Evolutionary conservation across 2,113 vertebrate species (phyloP).

Genomic region (Regulus satrapa): DNA sequence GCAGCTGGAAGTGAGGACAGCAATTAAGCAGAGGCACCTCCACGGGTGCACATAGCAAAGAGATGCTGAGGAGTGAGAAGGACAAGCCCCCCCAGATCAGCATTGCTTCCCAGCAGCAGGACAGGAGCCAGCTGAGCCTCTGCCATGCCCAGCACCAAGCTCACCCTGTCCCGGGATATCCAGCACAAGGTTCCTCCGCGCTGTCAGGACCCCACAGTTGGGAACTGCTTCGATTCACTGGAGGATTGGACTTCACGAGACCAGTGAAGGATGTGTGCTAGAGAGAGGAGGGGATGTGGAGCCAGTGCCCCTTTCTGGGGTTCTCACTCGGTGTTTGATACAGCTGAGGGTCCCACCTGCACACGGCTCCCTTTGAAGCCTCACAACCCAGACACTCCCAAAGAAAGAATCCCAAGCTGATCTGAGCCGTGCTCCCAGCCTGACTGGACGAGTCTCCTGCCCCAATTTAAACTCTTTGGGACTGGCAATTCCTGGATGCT

Average conservation of each 20-base stretch:
- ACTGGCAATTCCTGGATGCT: not conserved
- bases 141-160: not conserved
- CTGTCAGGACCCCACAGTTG: rapidly evolving
- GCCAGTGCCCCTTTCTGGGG: not conserved
- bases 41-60: not conserved
- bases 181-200: not conserved
- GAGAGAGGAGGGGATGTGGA: not conserved
- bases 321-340: not conserved
- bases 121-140: not conserved
- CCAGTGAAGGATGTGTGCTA: rapidly evolving
- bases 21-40: not conserved
- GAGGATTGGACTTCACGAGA: not conserved
- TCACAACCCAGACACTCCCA: not conserved
- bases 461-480: not conserved
- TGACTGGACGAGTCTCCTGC: not conserved
- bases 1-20: not conserved
- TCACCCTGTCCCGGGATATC: not conserved
- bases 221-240: rapidly evolving
- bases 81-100: not conserved
- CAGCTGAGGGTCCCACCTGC: not conserved
- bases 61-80: not conserved
- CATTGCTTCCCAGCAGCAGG: not conserved
- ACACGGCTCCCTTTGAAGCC: not conserved
- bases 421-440: not conserved
- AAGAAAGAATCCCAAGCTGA: not conserved